Conservation (phyloP, 2,888 invertebrate genomes). For the Meta bourneti region DNA sequence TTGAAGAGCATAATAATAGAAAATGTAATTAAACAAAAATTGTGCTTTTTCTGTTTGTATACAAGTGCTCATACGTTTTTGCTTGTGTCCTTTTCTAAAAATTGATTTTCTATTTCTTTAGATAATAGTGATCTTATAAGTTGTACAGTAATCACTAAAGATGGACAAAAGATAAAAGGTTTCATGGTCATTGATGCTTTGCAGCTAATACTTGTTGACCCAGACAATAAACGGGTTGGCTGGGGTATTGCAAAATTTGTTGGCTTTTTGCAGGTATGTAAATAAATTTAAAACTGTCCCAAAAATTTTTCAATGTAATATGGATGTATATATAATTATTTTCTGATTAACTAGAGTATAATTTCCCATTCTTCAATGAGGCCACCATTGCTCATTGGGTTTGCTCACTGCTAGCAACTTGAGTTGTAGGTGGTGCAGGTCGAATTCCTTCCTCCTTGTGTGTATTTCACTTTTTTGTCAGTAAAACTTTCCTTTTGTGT, state of each 20-base stretch:
- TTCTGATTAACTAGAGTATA: background rate
- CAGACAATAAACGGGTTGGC: slow-evolving; percentile 94
- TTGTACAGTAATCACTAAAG: slow-evolving; percentile 94
- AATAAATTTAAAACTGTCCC: background rate
- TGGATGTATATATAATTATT: background rate
- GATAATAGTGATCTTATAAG: slow-evolving; percentile 98
- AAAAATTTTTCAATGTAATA: background rate
- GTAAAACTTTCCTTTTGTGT: too few species aligned
- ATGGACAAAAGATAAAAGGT: slow-evolving; percentile 88
- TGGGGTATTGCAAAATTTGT: slow-evolving; percentile 99
- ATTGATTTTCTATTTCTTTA: slow-evolving; percentile 82
- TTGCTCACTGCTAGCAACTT: too few species aligned
- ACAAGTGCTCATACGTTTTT: too few species aligned
- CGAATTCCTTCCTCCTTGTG: too few species aligned
- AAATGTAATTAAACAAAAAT: too few species aligned
- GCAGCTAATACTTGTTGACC: slow-evolving; percentile 98
- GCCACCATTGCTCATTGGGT: too few species aligned
- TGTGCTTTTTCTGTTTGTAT: too few species aligned
- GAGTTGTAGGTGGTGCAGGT: too few species aligned
- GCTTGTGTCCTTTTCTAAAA: too few species aligned
- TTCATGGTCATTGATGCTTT: slow-evolving; percentile 97
- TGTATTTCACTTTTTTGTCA: too few species aligned
- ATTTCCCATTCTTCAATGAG: background rate
- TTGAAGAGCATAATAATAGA: too few species aligned
- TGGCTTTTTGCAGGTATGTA: slow-evolving; percentile 87